These are phyloP conservation scores for Ianthella basta DNA, from an alignment of 37 sponge, comb jelly and placozoan species.

Conservation along the genomic window DNA sequence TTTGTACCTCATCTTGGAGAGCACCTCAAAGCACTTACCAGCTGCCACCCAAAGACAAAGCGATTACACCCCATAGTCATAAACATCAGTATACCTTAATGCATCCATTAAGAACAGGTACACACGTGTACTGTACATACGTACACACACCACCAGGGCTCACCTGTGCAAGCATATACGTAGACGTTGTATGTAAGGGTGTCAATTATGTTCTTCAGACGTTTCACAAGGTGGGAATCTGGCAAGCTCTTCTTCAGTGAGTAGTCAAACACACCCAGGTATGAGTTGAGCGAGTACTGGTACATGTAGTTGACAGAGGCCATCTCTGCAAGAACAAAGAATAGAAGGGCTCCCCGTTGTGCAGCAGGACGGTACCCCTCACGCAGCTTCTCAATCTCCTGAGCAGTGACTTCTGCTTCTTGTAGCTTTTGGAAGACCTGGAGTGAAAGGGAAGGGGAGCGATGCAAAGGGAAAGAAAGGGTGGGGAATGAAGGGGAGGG, in stretches of 20 bases:
- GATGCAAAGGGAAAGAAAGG: too few relatives aligned
- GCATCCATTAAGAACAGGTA: background rate
- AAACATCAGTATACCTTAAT: background rate
- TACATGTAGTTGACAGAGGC: slow-evolving; percentile 98
- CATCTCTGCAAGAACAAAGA: slow-evolving; percentile 98
- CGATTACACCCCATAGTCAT: background rate
- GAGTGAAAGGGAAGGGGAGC: background rate
- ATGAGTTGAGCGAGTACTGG: slow-evolving; percentile 96
- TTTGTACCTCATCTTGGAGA: too few relatives aligned
- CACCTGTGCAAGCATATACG: slow-evolving; percentile 98
- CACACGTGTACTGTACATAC: slow-evolving; percentile 8
- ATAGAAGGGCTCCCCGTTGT: slow-evolving; percentile 94
- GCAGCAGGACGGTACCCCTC: slow-evolving; percentile 98
- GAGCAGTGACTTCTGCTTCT: slow-evolving; percentile 80
- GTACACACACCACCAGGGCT: background rate
- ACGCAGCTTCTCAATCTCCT: slow-evolving; percentile 89
- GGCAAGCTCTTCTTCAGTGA: slow-evolving; percentile 90
- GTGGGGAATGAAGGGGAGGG: too few relatives aligned
- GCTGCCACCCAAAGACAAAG: too few relatives aligned
- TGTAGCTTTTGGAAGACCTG: slow-evolving; percentile 90
- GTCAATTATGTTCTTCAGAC: slow-evolving; percentile 93
- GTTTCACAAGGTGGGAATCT: slow-evolving; percentile 87
- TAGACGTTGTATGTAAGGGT: slow-evolving; percentile 96
- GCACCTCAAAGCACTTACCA: too few relatives aligned
- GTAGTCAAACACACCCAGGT: slow-evolving; percentile 93